Conservation (phyloP, 2,113 vertebrate genomes). For the Labrus mixtus region DNA sequence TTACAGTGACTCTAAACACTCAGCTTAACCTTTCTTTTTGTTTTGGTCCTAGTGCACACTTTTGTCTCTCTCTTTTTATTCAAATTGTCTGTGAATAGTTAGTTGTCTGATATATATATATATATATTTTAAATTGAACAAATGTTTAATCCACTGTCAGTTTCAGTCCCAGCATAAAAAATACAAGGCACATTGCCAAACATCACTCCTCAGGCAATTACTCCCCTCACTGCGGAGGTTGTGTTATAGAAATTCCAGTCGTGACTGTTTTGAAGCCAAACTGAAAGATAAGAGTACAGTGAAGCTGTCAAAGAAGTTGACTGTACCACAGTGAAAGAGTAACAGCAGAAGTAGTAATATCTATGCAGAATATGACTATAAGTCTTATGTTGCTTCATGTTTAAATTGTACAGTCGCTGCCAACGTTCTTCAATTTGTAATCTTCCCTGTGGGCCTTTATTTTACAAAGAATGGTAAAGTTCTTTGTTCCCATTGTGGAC, state of each 20-base stretch:
- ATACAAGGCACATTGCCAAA: neutral
- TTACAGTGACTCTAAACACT: neutral
- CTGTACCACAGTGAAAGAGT: neutral
- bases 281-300: neutral
- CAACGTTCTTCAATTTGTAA: constrained; percentile 4
- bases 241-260: constrained; percentile 21
- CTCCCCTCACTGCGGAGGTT: neutral
- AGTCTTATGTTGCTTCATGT: neutral
- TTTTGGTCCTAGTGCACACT: no score
- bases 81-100: neutral
- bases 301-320: neutral
- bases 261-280: constrained; percentile 14
- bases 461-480: constrained; percentile 4
- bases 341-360: neutral
- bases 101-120: neutral
- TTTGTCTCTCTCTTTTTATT: neutral
- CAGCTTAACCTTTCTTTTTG: neutral
- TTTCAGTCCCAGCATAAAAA: constrained; percentile 15
- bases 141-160: neutral
- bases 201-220: neutral
- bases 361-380: neutral
- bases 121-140: neutral
- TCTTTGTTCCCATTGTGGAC: constrained; percentile 48
- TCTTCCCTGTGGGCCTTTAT: constrained; percentile 1
- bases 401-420: neutral